These are phyloP conservation scores for Cranoglanis bouderius DNA, from an alignment of 2,113 vertebrate species.

Conservation along the genomic window DNA sequence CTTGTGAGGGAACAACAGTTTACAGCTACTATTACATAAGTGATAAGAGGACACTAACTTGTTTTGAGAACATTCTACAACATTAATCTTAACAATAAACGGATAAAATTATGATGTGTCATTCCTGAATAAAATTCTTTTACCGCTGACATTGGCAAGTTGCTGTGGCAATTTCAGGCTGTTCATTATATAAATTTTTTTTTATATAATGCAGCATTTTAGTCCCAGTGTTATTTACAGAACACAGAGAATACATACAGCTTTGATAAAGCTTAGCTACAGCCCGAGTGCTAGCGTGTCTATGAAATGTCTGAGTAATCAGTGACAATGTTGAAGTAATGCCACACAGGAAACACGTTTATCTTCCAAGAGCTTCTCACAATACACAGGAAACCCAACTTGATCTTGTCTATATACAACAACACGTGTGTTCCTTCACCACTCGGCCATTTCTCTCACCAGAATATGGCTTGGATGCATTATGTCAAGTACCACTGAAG, in stretches of 20 bases:
- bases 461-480: background rate
- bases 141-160: background rate
- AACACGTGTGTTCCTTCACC: background rate
- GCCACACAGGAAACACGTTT: background rate
- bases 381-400: background rate
- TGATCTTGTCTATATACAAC: background rate
- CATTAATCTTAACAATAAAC: background rate
- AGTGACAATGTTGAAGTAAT: background rate
- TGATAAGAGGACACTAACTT: background rate
- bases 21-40: background rate
- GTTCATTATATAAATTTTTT: background rate
- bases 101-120: background rate
- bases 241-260: background rate
- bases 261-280: background rate
- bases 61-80: background rate
- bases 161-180: background rate
- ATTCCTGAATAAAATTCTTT: background rate
- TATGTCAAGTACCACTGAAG: background rate
- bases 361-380: conserved; percentile 14
- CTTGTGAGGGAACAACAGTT: background rate
- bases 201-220: too few species aligned
- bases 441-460: background rate
- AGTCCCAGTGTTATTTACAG: background rate
- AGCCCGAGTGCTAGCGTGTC: background rate
- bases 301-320: background rate